Evolutionary conservation across 1,140 invertebrate genomes (phyloP).

Genomic region (Lycorma delicatula): DNA sequence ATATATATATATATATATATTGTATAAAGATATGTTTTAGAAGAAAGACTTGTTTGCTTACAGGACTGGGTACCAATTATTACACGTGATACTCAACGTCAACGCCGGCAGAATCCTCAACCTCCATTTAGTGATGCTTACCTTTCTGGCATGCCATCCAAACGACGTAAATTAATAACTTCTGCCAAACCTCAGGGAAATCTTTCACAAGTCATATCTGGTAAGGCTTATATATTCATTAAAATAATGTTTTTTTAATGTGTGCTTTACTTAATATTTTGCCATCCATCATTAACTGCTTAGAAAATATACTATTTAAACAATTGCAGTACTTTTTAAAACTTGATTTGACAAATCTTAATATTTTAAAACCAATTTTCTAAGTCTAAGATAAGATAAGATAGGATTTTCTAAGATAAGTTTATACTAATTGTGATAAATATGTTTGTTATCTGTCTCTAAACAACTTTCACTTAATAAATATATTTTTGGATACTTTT

Average conservation of each 20-base stretch:
- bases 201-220: constrained; percentile 28
- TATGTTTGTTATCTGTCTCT: too few relatives aligned
- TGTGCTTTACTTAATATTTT: neutral
- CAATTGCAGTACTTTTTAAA: too few relatives aligned
- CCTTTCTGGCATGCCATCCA: constrained; percentile 67
- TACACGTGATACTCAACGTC: constrained; percentile 56
- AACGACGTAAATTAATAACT: constrained; percentile 60
- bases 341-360: too few relatives aligned
- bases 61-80: constrained; percentile 80
- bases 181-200: constrained; percentile 26
- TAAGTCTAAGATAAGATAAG: too few relatives aligned
- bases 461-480: too few relatives aligned
- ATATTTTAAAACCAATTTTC: too few relatives aligned
- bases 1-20: too few relatives aligned
- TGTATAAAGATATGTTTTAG: too few relatives aligned
- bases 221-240: constrained; percentile 24
- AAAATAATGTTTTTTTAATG: constrained; percentile 5
- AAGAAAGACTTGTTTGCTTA: too few relatives aligned
- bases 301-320: neutral
- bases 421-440: too few relatives aligned
- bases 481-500: too few relatives aligned
- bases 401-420: too few relatives aligned
- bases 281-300: neutral
- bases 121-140: constrained; percentile 73
- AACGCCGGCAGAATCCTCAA: constrained; percentile 46